Conservation (phyloP, 1,140 invertebrate species). For the Rhagoletis zephyria region DNA sequence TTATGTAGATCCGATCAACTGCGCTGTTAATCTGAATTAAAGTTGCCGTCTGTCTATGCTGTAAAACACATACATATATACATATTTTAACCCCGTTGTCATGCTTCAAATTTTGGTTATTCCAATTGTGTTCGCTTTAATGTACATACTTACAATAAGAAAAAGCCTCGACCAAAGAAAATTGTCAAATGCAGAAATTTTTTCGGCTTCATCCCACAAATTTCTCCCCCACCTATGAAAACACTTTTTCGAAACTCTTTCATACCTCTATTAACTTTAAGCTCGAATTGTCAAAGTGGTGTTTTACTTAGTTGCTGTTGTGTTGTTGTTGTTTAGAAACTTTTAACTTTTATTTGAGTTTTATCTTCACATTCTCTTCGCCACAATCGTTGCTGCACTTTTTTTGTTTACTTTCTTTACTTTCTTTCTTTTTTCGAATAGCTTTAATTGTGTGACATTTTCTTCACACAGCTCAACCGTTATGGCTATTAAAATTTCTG, state of each 20-base stretch:
- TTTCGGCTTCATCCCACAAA: too few species aligned
- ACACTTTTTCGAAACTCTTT: not conserved
- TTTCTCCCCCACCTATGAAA: too few species aligned
- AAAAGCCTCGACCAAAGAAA: too few species aligned
- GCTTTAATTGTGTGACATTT: conserved; percentile 44
- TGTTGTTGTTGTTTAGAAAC: conserved; percentile 8
- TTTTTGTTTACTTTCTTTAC: not conserved
- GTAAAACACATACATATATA: too few species aligned
- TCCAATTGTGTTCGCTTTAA: too few species aligned
- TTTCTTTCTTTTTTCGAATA: not conserved
- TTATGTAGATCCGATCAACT: too few species aligned
- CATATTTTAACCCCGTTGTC: too few species aligned
- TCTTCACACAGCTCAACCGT: not conserved
- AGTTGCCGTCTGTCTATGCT: too few species aligned
- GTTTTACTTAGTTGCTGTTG: not conserved
- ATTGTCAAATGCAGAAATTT: too few species aligned
- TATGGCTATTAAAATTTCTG: conserved; percentile 28
- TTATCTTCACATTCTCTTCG: conserved; percentile 18
- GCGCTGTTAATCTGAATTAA: too few species aligned
- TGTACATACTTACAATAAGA: too few species aligned
- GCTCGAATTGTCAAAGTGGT: conserved; percentile 14
- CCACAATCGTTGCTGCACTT: conserved; percentile 15
- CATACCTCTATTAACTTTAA: not conserved
- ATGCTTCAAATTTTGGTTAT: too few species aligned
- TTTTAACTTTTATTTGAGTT: conserved; percentile 16